Evolutionary conservation across 1,140 invertebrate species (phyloP).

Genomic region (Brachionus manjavacas): DNA sequence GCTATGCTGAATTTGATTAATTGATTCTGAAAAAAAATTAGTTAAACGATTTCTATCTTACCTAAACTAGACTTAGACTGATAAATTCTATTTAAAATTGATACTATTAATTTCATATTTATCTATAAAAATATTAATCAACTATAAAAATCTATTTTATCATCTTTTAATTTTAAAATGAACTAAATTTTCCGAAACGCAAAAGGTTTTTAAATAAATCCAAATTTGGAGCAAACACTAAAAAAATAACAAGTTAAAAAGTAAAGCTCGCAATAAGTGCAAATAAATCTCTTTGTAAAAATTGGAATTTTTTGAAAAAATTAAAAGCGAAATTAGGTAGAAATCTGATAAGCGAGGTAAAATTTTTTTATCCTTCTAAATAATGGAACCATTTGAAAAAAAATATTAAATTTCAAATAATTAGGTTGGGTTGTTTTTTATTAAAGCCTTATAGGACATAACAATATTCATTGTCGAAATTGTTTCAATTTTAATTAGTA

Average conservation of each 20-base stretch:
- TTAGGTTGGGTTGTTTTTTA: background rate
- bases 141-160: background rate
- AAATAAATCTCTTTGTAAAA: background rate
- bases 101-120: background rate
- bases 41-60: background rate
- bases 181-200: background rate
- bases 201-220: background rate
- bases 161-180: background rate
- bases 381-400: background rate
- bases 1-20: background rate
- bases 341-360: background rate
- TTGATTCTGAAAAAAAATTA: background rate
- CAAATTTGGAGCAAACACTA: background rate
- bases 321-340: background rate
- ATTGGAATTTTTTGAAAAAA: background rate
- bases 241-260: background rate
- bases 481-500: background rate
- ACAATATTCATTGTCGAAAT: background rate
- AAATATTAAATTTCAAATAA: constrained; percentile 3
- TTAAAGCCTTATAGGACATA: background rate
- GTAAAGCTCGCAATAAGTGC: background rate
- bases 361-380: background rate
- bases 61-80: background rate
- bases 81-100: background rate
- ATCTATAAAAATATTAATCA: background rate